Evolutionary conservation across 2,797 vertebrate genomes (phyloP), one percentile per base, ranked within the genome.

Genomic region (Psittacula echo): DNA sequence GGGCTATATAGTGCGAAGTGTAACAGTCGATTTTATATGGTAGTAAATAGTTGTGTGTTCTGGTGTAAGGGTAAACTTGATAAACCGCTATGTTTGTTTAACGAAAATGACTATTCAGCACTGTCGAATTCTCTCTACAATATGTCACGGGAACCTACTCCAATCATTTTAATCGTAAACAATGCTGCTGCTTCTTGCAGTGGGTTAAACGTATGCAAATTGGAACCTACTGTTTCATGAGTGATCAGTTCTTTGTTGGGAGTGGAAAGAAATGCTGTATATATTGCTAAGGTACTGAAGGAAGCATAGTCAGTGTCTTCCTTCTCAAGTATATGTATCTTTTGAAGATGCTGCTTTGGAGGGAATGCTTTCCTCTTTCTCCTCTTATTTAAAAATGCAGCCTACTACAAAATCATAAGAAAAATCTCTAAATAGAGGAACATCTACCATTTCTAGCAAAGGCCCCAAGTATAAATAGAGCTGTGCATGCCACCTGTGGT

Each of bases 201-300:
- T 95, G 97, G 95, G 97, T 97, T 95, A 97, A 97, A 96, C n/a
- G 95, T 97, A 97, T 98, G 97, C 97, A 97, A 94, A 97, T 97
- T 91, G 61, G 94, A 89, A 65, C 96, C 96, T 82, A 92, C 94
- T 97, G 97, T 96, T 98, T 96, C 93, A 23, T 95, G 85, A 95
- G 96, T 88, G 95, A 82, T 97, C 95, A 96, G 71, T 94, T 92
- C 96, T 97, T 97, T 97, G 97, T 97, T 81, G 92, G 64, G 61
- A 94, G 89, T 56, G 68, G 84, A 78, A 70, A 88, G 95, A 96
- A 94, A 77, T 95, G 90, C 89, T 91, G 11, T 83, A 44, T 85
- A 87, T 87, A 65, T 96, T 89, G 91, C 96, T 88, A 93, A 62
- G 95, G 84, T 77, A 95, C 45, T 90, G 87, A n/a, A 30, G 88